These are phyloP conservation scores for Pycnonotus jocosus DNA, from an alignment of 2,113 vertebrate species.

Conservation along the genomic window DNA sequence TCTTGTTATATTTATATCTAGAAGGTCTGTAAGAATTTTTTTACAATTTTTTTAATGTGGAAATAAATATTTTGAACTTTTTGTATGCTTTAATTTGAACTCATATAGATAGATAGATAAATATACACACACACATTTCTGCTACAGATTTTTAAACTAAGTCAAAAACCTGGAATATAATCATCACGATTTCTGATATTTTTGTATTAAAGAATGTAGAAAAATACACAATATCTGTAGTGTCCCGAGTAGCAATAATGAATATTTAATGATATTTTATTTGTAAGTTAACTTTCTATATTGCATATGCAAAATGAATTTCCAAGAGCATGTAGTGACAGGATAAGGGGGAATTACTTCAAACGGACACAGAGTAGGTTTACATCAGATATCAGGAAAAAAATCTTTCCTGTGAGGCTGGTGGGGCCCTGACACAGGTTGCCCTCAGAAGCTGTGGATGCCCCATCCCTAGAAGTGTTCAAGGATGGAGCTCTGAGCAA, in stretches of 20 bases:
- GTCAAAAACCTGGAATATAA: background rate
- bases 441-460: fast-evolving
- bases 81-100: background rate
- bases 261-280: background rate
- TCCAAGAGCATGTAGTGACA: background rate
- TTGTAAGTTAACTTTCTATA: background rate
- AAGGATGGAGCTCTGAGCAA: background rate
- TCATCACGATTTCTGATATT: background rate
- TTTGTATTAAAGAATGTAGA: background rate
- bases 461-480: background rate
- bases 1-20: background rate
- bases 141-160: background rate
- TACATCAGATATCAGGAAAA: background rate
- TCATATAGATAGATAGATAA: background rate
- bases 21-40: background rate
- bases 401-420: fast-evolving
- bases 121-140: background rate
- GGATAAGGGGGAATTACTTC: background rate
- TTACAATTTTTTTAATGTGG: background rate
- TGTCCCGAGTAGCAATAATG: background rate
- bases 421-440: fast-evolving
- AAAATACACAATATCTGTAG: background rate
- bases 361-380: background rate
- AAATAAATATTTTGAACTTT: fast-evolving
- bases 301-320: background rate